These are phyloP conservation scores for Trichogramma evanescens DNA, from an alignment of 2,888 invertebrate species.

Conservation along the genomic window DNA sequence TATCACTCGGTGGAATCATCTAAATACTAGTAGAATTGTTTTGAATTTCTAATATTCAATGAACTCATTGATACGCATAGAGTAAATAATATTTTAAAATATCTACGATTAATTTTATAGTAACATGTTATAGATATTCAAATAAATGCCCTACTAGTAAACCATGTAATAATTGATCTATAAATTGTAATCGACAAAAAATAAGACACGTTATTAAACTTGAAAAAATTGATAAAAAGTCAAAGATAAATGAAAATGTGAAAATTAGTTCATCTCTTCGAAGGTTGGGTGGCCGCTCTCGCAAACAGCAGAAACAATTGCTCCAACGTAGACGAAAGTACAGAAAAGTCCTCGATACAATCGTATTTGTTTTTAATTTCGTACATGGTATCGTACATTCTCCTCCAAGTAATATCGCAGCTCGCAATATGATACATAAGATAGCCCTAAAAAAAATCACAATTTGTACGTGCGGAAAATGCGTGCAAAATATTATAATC, in stretches of 20 bases:
- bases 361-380: slow-evolving; percentile 32
- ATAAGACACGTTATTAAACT: background rate
- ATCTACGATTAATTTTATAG: no score
- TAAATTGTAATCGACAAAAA: no score
- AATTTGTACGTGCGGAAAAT: background rate
- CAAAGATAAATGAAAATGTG: background rate
- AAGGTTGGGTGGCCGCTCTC: slow-evolving; percentile 25
- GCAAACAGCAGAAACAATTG: slow-evolving; percentile 44
- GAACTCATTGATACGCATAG: no score
- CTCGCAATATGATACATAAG: slow-evolving; percentile 40
- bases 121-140: no score
- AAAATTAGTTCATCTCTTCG: background rate
- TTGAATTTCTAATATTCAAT: no score
- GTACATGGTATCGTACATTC: slow-evolving; percentile 40
- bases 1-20: no score
- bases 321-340: slow-evolving; percentile 42
- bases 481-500: background rate
- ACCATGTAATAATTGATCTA: no score
- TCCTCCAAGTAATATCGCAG: slow-evolving; percentile 36
- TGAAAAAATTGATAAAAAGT: background rate
- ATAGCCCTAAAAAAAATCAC: slow-evolving; percentile 30
- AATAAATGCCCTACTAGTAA: no score
- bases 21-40: no score
- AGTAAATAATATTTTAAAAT: no score
- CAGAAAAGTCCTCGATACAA: slow-evolving; percentile 41